Evolutionary conservation across 2,113 vertebrate genomes (phyloP), one percentile per base, ranked within the genome.

Genomic region (Artemisiospiza belli): DNA sequence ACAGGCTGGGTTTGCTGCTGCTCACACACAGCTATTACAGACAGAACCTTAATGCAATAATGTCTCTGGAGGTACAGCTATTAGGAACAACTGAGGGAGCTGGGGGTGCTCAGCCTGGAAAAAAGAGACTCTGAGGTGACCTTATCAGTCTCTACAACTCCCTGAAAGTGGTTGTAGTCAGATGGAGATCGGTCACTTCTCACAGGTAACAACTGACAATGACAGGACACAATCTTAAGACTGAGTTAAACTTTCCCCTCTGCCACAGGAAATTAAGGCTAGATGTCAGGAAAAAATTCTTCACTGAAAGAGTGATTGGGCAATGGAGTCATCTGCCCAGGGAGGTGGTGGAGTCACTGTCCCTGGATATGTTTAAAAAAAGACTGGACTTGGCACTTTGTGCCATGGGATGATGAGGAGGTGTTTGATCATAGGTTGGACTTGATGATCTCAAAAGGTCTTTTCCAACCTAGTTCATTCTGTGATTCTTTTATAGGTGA

Each of bases 1-100:
- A 59, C 0, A 0, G 70, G 78, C 54, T 69, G 66, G 47, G 37
- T 31, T 22, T 0, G 0, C 62, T 85, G 70, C 78, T 89, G 24
- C 61, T 67, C 6, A 3, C 46, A 54, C 64, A 9, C 44, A 59
- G 3, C 44, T 85, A 0, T 13, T 35, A 23, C 3, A 79, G 62
- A 39, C 21, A 1, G 19, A 13, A 11, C 58, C 68, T 67, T 33
- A 20, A 39, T 62, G 37, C 59, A 62, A 3, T 27, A 12, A 11
- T 24, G 19, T 39, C 62, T 63, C 59, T 70, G 39, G 62, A 76
- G 39, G 49, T 78, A n/a, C 54, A 76, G 24, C 59, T 80, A 0
- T 44, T 54, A 35, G 4, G 62, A 66, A 57, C 0, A 0, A 2
- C 33, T 57, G 41, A 57, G n/a, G n/a, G 41, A 67, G 16, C 51